Evolutionary conservation across 1,140 invertebrate genomes (phyloP).

Genomic region (Lordiphosa stackelbergi): DNA sequence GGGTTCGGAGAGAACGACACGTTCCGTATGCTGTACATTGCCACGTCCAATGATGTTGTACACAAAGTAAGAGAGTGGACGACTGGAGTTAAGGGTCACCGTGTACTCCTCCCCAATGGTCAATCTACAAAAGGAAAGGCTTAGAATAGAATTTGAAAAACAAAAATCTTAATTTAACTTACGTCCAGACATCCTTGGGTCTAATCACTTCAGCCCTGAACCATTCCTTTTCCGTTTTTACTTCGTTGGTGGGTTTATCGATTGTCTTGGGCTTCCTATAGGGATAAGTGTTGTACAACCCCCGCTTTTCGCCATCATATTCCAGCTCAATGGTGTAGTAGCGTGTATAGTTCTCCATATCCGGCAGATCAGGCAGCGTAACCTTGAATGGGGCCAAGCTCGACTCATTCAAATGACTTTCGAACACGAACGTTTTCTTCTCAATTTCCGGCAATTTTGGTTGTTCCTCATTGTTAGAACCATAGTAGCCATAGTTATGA

Average conservation of each 20-base stretch:
- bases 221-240: constrained; percentile 48
- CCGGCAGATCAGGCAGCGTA: constrained; percentile 50
- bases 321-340: constrained; percentile 52
- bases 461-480: constrained; percentile 14
- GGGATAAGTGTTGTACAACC: constrained; percentile 58
- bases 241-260: constrained; percentile 15
- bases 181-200: constrained; percentile 52
- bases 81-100: constrained; percentile 89
- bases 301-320: constrained; percentile 47
- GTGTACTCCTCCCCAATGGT: constrained; percentile 85
- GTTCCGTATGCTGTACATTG: constrained; percentile 86
- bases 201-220: constrained; percentile 37
- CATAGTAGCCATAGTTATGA: constrained; percentile 24
- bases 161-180: background rate
- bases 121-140: constrained; percentile 73
- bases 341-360: constrained; percentile 56
- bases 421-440: constrained; percentile 36
- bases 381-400: constrained; percentile 55
- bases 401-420: constrained; percentile 54
- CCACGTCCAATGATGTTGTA: constrained; percentile 93
- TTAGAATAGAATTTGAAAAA: background rate
- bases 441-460: constrained; percentile 43
- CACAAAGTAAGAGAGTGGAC: constrained; percentile 85
- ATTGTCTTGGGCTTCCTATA: constrained; percentile 64
- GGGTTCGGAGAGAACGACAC: constrained; percentile 78